Evolutionary conservation across 1,140 invertebrate species (phyloP).

Genomic region (Pectinophora gossypiella): DNA sequence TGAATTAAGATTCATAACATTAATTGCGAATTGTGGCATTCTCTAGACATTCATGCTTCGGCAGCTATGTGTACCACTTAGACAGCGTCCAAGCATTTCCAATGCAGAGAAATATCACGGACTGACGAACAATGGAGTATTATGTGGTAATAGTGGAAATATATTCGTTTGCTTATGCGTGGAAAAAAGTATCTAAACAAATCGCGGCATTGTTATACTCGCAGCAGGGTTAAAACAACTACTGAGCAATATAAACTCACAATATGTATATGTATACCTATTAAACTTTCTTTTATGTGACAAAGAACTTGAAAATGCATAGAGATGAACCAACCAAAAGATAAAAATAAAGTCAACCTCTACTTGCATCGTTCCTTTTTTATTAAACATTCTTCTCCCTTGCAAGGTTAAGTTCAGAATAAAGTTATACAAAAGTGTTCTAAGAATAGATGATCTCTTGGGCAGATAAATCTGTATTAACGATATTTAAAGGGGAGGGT

Average conservation of each 20-base stretch:
- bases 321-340: no score
- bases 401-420: no score
- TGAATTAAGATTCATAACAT: constrained; percentile 2
- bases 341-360: no score
- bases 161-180: constrained; percentile 68
- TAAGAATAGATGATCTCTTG: no score
- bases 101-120: constrained; percentile 64
- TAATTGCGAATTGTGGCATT: constrained; percentile 3
- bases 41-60: constrained; percentile 36
- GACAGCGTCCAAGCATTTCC: constrained; percentile 54
- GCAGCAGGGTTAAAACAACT: constrained; percentile 39
- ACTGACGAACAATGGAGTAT: constrained; percentile 70
- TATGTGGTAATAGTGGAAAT: constrained; percentile 74
- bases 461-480: no score
- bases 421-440: no score
- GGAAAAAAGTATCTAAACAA: constrained; percentile 72
- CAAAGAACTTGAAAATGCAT: no score
- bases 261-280: no score
- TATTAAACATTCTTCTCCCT: no score
- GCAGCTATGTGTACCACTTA: constrained; percentile 56
- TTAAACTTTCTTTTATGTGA: no score
- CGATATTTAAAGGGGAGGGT: neutral
- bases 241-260: neutral
- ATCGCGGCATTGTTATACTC: constrained; percentile 66
- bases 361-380: no score